Percentiles rank a stretch among this genome's conserved stretches.
Evolutionary conservation across 2,113 vertebrate genomes (phyloP).

Genomic region (Phaethornis superciliosus): DNA sequence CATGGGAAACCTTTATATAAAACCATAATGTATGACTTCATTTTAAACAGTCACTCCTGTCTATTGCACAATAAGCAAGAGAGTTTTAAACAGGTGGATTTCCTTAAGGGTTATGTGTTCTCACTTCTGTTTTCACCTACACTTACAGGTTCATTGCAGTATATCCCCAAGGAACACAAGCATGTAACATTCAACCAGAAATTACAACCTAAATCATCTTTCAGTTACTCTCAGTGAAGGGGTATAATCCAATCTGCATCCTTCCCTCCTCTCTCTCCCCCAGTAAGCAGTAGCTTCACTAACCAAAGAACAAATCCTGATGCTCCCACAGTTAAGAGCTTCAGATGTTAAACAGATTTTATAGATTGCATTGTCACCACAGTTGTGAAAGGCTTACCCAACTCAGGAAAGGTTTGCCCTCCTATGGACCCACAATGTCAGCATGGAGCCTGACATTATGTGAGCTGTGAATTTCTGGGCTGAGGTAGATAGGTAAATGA

Average conservation of each 20-base stretch:
- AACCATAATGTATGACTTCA: background rate
- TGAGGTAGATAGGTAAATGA: background rate
- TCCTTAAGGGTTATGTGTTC: background rate
- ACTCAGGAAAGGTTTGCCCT: background rate
- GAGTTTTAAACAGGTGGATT: background rate
- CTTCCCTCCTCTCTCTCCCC: background rate
- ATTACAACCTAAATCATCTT: background rate
- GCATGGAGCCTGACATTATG: background rate
- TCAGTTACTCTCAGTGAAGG: background rate
- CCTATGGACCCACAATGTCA: background rate
- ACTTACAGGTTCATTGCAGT: background rate
- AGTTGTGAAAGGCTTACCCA: background rate
- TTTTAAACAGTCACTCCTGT: background rate
- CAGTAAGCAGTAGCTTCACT: background rate
- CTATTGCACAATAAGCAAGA: background rate
- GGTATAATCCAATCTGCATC: background rate
- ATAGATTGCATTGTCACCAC: background rate
- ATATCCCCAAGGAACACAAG: background rate
- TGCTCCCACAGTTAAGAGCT: background rate
- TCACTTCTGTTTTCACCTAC: background rate
- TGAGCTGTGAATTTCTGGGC: background rate
- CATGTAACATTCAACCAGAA: background rate
- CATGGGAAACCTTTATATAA: background rate
- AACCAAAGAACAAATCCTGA: background rate
- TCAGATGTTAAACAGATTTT: background rate